Conservation (phyloP, 23 tunicate species). For the Clavelina lepadiformis region DNA sequence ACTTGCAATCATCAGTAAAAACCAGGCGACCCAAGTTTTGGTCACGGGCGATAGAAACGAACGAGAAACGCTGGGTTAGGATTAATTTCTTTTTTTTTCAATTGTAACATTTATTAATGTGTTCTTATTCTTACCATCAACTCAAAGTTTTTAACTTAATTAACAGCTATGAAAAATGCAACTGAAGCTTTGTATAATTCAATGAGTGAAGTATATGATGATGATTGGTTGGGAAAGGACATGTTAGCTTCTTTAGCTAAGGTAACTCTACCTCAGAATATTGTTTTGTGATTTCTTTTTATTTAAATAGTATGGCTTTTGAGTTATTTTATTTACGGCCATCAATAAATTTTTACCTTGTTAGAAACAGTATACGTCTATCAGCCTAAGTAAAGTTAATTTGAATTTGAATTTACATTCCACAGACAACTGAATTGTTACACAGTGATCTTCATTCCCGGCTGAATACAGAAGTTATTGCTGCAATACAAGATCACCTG, state of each 20-base stretch:
- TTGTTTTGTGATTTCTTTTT: too few relatives aligned
- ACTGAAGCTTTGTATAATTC: constrained; percentile 50
- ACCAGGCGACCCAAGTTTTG: not conserved
- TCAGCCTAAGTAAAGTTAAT: not conserved
- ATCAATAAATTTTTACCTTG: not conserved
- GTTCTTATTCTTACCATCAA: too few relatives aligned
- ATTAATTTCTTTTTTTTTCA: too few relatives aligned
- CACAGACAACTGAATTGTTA: constrained; percentile 48
- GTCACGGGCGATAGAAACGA: too few relatives aligned
- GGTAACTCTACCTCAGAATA: too few relatives aligned
- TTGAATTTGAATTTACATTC: not conserved
- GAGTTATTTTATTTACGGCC: too few relatives aligned
- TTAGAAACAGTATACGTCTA: not conserved
- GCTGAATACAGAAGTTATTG: constrained; percentile 49
- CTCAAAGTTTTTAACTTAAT: not conserved
- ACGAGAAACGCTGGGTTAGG: too few relatives aligned
- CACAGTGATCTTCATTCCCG: constrained; percentile 50
- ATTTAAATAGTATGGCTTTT: not conserved
- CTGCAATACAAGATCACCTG: constrained; percentile 54
- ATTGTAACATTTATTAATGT: too few relatives aligned
- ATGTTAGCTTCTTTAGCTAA: constrained; percentile 53
- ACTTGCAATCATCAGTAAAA: too few relatives aligned
- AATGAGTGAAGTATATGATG: constrained; percentile 69
- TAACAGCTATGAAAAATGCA: constrained; percentile 65
- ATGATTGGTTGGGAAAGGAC: constrained; percentile 85